A percentile compares a stretch with the other conserved stretches of the same genome.
phyloP scores from a whole-genome alignment of 2,113 vertebrate species.

The Hippolais icterina region DNA sequence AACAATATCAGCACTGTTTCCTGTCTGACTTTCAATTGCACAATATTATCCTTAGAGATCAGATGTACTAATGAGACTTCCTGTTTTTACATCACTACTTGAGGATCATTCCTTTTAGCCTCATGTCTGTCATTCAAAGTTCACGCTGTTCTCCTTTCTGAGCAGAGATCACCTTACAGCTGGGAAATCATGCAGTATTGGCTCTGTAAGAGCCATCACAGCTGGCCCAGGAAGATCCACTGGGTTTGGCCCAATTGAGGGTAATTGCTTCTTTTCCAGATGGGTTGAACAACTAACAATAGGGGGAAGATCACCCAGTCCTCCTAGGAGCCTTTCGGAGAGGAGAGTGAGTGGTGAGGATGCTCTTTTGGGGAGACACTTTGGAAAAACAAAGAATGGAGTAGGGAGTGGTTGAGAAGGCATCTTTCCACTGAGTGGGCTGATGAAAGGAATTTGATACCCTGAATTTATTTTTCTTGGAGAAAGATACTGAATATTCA shows the following conservation, averaged over 20 bases:
- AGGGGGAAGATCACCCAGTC: neutral
- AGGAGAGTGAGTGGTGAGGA: neutral
- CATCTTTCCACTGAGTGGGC: neutral
- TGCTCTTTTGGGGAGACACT: neutral
- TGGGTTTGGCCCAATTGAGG: neutral
- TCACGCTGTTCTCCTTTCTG: rapidly evolving
- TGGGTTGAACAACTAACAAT: neutral
- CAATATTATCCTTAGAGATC: neutral
- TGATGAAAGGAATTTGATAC: neutral
- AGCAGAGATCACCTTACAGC: neutral
- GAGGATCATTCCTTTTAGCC: rapidly evolving
- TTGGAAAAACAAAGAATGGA: neutral
- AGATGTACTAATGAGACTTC: neutral
- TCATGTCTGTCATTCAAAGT: neutral
- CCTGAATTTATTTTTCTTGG: neutral
- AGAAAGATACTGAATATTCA: neutral
- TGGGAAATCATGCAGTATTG: rapidly evolving
- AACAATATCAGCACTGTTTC: neutral
- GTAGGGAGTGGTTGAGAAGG: neutral
- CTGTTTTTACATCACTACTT: neutral
- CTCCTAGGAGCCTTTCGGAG: neutral
- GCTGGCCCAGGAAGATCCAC: neutral
- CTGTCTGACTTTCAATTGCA: neutral
- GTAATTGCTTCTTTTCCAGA: neutral
- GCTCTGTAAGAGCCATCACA: neutral